Evolutionary conservation across 2,888 invertebrate species (phyloP).

Genomic region (Thelaira solivaga): DNA sequence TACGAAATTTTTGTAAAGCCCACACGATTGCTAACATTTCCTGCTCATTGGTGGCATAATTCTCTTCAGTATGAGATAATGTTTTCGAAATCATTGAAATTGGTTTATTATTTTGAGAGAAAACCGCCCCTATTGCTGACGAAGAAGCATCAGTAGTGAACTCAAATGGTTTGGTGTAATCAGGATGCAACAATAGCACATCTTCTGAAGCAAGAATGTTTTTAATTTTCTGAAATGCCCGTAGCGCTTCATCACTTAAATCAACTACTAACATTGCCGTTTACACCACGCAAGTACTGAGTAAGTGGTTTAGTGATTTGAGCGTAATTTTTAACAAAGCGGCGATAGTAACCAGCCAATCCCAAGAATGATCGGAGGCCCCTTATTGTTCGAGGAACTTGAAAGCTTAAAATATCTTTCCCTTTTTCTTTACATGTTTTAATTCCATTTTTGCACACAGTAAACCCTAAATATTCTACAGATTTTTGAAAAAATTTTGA

Average conservation of each 20-base stretch:
- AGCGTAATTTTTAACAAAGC: conserved; percentile 37
- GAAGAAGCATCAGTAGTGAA: conserved; percentile 47
- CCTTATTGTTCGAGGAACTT: conserved; percentile 10
- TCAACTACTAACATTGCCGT: conserved; percentile 21
- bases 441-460: background rate
- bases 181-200: conserved; percentile 18
- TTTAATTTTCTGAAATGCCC: conserved; percentile 4
- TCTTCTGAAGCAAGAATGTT: conserved; percentile 36
- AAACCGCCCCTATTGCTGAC: conserved; percentile 22
- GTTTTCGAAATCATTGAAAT: background rate
- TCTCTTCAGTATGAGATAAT: background rate
- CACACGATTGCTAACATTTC: conserved; percentile 13
- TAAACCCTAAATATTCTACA: background rate
- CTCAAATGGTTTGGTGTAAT: conserved; percentile 31
- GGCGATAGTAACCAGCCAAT: conserved; percentile 18
- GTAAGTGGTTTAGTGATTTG: conserved; percentile 34
- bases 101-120: background rate
- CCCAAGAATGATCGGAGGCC: conserved; percentile 18
- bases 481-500: background rate
- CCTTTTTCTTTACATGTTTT: background rate
- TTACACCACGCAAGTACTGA: conserved; percentile 46
- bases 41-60: conserved; percentile 5
- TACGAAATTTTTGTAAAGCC: conserved; percentile 13
- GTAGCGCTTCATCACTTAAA: background rate
- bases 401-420: background rate